These are phyloP conservation scores for Sander vitreus DNA, from an alignment of 2,113 vertebrate genomes.

Conservation along the genomic window DNA sequence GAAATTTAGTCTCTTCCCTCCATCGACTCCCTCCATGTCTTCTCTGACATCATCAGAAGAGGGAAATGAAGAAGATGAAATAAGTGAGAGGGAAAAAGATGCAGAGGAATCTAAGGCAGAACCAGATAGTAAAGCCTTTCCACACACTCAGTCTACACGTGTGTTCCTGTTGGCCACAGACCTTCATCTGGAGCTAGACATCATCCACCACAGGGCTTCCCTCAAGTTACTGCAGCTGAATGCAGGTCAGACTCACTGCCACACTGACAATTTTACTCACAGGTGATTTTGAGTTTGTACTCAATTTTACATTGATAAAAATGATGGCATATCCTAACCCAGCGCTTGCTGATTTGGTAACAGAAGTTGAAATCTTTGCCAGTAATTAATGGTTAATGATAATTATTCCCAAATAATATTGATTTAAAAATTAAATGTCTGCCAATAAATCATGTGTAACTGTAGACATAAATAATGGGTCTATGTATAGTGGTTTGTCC, in stretches of 20 bases:
- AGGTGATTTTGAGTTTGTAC: not conserved
- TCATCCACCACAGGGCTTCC: constrained; percentile 88
- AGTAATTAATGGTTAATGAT: not conserved
- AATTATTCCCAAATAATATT: not conserved
- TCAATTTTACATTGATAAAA: not conserved
- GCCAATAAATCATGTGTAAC: not conserved
- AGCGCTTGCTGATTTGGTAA: constrained; percentile 3
- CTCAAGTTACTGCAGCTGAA: constrained; percentile 85
- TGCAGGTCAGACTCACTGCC: constrained; percentile 80
- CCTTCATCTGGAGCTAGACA: constrained; percentile 90
- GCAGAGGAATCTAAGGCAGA: constrained; percentile 35
- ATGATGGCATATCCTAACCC: not conserved
- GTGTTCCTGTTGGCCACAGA: constrained; percentile 78
- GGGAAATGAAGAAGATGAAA: constrained; percentile 6
- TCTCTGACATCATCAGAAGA: constrained; percentile 7
- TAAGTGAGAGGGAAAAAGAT: constrained; percentile 26
- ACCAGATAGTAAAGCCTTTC: constrained; percentile 28
- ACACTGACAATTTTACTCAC: not conserved
- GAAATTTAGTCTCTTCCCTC: constrained; percentile 49
- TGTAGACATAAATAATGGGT: not conserved
- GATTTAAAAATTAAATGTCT: not conserved
- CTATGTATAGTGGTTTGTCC: not conserved
- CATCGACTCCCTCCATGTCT: not conserved
- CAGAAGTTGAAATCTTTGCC: not conserved
- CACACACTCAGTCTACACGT: constrained; percentile 54